A percentile compares a stretch with the other conserved stretches of the same genome.
Evolutionary conservation across 2,797 vertebrate genomes (phyloP).

Genomic region (Helostoma temminkii): DNA sequence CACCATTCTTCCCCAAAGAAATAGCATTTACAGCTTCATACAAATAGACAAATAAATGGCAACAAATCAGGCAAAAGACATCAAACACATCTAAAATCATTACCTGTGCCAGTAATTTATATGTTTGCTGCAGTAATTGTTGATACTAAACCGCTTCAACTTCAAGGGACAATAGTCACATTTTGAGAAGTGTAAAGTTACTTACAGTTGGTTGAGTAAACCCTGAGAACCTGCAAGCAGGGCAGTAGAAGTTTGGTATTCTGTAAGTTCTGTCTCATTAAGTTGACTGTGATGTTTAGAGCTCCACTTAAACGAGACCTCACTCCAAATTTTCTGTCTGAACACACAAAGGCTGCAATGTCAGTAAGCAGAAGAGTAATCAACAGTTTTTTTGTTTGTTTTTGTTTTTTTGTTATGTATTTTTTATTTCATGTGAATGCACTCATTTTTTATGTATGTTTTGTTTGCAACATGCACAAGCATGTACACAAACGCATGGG

Average conservation of each 20-base stretch:
- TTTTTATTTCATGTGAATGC: no score
- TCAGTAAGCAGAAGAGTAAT: conserved; percentile 15
- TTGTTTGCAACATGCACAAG: no score
- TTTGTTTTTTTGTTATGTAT: neutral
- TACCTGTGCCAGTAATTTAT: neutral
- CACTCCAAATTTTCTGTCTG: conserved; percentile 97
- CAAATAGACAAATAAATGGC: conserved; percentile 44
- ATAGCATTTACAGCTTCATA: conserved; percentile 94
- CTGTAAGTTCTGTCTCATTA: conserved; percentile 94
- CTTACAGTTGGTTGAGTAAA: conserved; percentile 95
- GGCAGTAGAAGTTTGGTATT: conserved; percentile 92
- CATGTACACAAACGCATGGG: no score
- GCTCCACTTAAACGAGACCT: conserved; percentile 94
- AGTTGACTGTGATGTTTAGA: conserved; percentile 89
- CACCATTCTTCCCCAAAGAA: conserved; percentile 93
- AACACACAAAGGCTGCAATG: conserved; percentile 49
- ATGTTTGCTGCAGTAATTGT: neutral
- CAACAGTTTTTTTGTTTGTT: neutral
- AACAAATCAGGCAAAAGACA: conserved; percentile 1
- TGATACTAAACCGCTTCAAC: neutral
- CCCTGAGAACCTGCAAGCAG: conserved; percentile 95
- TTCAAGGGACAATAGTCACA: neutral
- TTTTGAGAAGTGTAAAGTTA: conserved; percentile 43
- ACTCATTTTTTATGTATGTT: no score
- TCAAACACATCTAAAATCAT: neutral